These are phyloP conservation scores for Meleagris gallopavo DNA, from an alignment of 2,113 vertebrate genomes.

Conservation along the genomic window DNA sequence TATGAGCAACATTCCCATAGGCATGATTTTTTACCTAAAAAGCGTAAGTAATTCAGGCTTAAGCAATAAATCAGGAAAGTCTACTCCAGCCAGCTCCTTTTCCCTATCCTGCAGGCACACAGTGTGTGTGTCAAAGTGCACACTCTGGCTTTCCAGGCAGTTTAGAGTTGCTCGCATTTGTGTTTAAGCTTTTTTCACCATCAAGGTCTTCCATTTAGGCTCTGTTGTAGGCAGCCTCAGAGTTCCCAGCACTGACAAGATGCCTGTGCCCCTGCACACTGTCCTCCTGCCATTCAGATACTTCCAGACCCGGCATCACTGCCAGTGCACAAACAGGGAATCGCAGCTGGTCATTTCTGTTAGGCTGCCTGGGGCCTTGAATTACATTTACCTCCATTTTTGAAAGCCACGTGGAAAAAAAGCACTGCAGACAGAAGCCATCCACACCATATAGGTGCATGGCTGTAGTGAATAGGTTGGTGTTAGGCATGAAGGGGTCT, in stretches of 20 bases:
- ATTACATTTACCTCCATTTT: not conserved
- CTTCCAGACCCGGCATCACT: not conserved
- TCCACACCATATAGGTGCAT: not conserved
- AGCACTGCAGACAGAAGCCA: not conserved
- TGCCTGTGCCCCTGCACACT: not conserved
- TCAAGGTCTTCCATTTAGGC: not conserved
- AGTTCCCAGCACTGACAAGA: not conserved
- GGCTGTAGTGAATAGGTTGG: not conserved
- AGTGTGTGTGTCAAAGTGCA: rapidly evolving
- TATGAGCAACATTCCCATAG: not conserved
- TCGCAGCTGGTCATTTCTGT: rapidly evolving
- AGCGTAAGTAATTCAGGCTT: not conserved
- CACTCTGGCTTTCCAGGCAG: not conserved
- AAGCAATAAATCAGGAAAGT: not conserved
- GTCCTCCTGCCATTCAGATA: not conserved
- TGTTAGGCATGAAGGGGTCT: not conserved
- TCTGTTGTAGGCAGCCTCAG: not conserved
- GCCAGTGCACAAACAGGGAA: not conserved
- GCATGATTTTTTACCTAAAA: not conserved
- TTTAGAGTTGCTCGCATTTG: not conserved
- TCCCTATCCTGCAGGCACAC: not conserved
- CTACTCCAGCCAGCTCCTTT: not conserved
- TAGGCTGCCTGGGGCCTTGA: not conserved
- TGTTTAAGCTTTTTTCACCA: not conserved
- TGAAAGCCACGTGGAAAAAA: not conserved